Percentiles rank a stretch among this genome's conserved stretches.
These are phyloP conservation scores for Protobothrops flavoviridis DNA, from an alignment of 2,113 vertebrate genomes.

Conservation along the genomic window DNA sequence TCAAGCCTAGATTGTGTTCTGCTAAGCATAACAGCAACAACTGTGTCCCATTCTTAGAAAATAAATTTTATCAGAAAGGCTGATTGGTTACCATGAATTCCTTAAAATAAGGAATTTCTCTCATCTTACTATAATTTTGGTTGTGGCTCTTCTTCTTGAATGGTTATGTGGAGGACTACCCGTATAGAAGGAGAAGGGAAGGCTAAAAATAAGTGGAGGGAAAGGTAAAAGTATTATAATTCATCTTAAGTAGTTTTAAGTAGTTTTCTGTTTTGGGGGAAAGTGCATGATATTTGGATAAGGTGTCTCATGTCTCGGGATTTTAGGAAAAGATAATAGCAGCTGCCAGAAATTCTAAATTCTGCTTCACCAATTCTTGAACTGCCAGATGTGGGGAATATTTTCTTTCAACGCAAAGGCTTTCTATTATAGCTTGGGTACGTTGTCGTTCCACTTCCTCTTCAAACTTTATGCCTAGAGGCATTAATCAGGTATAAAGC, in stretches of 20 bases:
- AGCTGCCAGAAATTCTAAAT: not conserved
- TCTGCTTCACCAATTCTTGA: not conserved
- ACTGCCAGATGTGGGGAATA: not conserved
- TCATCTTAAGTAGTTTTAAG: not conserved
- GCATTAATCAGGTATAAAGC: not conserved
- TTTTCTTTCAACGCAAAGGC: not conserved
- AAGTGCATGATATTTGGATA: not conserved
- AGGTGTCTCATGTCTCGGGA: not conserved
- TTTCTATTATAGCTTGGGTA: not conserved
- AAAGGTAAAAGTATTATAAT: not conserved
- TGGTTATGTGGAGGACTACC: not conserved
- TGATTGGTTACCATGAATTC: not conserved
- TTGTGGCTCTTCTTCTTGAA: not conserved
- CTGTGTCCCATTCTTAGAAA: not conserved
- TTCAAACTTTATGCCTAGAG: not conserved
- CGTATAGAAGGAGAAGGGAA: not conserved
- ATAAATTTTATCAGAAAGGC: not conserved
- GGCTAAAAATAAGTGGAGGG: not conserved
- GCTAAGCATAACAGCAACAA: not conserved
- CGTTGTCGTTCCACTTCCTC: not conserved
- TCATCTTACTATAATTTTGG: not conserved
- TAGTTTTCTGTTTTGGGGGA: not conserved
- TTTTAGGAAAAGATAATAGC: not conserved
- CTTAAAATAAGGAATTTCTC: not conserved
- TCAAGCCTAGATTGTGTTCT: not conserved